Conservation (phyloP, 2,888 invertebrate genomes). For the Tetrapedia diversipes region DNA sequence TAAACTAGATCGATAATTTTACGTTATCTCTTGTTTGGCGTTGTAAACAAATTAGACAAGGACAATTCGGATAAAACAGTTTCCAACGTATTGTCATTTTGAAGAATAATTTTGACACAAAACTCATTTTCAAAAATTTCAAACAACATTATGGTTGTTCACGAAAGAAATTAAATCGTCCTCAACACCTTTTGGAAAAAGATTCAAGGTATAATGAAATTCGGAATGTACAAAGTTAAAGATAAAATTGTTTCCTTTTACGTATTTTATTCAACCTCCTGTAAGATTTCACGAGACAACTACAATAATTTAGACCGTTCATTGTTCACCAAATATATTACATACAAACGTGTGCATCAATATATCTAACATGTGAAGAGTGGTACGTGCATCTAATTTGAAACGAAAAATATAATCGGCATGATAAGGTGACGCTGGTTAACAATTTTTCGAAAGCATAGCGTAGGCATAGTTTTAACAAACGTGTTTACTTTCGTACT, state of each 20-base stretch:
- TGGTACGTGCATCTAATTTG: constrained; percentile 4
- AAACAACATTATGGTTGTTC: no score
- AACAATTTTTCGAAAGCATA: constrained; percentile 1
- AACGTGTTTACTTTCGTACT: not conserved
- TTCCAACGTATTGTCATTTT: no score
- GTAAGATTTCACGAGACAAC: constrained; percentile 38
- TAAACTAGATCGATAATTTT: no score
- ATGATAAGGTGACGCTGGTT: not conserved
- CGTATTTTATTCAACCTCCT: constrained; percentile 54
- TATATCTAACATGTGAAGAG: constrained; percentile 25
- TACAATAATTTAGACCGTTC: constrained; percentile 38
- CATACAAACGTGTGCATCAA: constrained; percentile 29
- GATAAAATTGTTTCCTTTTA: not conserved
- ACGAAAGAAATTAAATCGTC: no score
- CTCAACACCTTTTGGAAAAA: no score
- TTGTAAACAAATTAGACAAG: no score
- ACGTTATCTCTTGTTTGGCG: no score
- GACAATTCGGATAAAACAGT: no score
- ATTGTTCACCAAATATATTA: constrained; percentile 42
- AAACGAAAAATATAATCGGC: constrained; percentile 7
- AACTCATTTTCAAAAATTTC: no score
- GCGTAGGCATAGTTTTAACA: not conserved
- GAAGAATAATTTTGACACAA: no score
- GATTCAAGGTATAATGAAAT: no score
- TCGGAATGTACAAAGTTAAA: no score